phyloP scores from a whole-genome alignment of 2,113 vertebrate genomes.

The Sinocyclocheilus anshuiensis region DNA sequence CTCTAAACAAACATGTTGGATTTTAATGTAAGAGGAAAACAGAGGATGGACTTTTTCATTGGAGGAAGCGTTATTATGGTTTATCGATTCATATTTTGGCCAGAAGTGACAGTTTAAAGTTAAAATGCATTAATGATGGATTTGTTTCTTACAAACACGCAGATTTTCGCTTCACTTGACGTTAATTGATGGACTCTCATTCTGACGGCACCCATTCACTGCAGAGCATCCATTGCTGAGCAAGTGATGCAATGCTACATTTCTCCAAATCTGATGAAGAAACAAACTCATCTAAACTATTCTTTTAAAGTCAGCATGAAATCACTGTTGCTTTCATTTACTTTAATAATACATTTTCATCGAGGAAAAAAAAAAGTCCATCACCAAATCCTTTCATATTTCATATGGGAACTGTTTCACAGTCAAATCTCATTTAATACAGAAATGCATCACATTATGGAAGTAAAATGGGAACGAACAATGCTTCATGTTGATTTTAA shows the following conservation, averaged over 20 bases:
- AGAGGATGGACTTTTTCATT: no score
- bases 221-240: no score
- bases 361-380: not conserved
- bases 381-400: not conserved
- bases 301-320: not conserved
- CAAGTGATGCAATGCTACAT: no score
- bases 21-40: not conserved
- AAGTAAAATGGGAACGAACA: not conserved
- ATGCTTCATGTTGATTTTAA: not conserved
- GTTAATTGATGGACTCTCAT: not conserved
- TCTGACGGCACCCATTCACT: no score
- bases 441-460: not conserved
- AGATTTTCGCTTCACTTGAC: not conserved
- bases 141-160: not conserved
- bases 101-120: not conserved
- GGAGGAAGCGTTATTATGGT: not conserved
- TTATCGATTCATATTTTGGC: not conserved
- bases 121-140: not conserved
- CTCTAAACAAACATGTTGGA: not conserved
- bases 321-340: not conserved
- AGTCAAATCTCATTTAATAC: not conserved
- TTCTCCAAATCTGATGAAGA: no score
- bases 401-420: not conserved
- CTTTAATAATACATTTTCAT: not conserved
- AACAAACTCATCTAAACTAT: no score